phyloP scores from a whole-genome alignment of 2,888 invertebrate genomes.

The Nephrotoma flavescens region DNA sequence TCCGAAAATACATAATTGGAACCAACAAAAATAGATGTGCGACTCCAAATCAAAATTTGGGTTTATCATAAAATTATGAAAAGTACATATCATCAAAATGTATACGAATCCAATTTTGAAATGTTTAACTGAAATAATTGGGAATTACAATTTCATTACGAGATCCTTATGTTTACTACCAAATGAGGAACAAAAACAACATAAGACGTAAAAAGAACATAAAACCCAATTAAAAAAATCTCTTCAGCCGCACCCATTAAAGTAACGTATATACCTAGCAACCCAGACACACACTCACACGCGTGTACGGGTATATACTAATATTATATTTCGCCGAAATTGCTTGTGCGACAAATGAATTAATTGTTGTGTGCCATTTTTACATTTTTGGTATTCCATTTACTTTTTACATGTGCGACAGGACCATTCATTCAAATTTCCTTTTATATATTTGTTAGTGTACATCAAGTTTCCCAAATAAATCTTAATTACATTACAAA shows the following conservation, averaged over 20 bases:
- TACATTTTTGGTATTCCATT: background rate
- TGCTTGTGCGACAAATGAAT: background rate
- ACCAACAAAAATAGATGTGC: too few species aligned
- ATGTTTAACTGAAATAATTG: too few species aligned
- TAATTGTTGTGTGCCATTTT: background rate
- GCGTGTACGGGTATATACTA: background rate
- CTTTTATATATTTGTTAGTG: background rate
- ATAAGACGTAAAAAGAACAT: background rate
- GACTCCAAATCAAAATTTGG: too few species aligned
- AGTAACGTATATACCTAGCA: background rate
- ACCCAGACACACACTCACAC: background rate
- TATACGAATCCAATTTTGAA: too few species aligned
- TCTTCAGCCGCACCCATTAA: background rate
- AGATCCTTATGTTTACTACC: too few species aligned
- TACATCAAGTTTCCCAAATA: background rate
- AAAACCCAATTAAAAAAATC: background rate
- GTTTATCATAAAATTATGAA: too few species aligned
- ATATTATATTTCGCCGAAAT: background rate
- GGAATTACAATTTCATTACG: too few species aligned
- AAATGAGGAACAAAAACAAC: too few species aligned
- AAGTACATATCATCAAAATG: too few species aligned
- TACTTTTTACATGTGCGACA: background rate
- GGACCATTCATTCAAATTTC: background rate
- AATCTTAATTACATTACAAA: background rate
- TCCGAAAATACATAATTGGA: too few species aligned